Base-by-base conservation (phyloP, 2,888 invertebrate species). In the Phaedon cochleariae region DNA sequence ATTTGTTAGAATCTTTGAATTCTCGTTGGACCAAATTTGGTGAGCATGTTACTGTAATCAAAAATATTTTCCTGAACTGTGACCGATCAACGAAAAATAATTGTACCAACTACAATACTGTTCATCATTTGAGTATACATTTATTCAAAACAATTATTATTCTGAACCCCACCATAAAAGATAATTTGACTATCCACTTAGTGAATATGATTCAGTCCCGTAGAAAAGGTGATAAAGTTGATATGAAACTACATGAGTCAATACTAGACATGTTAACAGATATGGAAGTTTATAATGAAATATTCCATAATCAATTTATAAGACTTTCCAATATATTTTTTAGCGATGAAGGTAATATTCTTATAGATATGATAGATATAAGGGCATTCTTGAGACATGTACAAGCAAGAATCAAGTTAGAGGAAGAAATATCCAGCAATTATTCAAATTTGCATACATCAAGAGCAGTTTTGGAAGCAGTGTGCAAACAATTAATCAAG, bases 31-130 rank as follows among this genome's bases (percentile, higher is more conserved):
- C 92, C 71, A 91, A 93, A 0, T 97, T 96, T 83, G 97, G 97
- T 83, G 89, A 93, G 59, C 97, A 98, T 84, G 95, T 96, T 93
- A 94, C 95, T 72, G 95, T 97, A 92, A 96, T 98, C 70, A 89
- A 97, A 70, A 97, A 97, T 84, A 97, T 99, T 83, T 99, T 98
- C 85, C 87, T 98, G 60, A 96, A 95, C 82, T 88, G 98, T 76
- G 98, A 98, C 85, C 89, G 98, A 75, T 96, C 96, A 34, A 96
- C 96, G 83, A 95, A 97, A 53, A 86, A 97, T 62, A 15, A 21
- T 21, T 95, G 97, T 80, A 96, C 67, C 41, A 73, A 95, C 83
- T 92, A 96, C 72, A 89, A 93, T 65, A 93, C 97, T 79, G 90
- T 93, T 76, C 97, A 97, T 64, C 93, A 97, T 82, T 94, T 97